A percentile compares a stretch with the other conserved stretches of the same genome.
Conservation (phyloP, 2,797 vertebrate genomes). For the Acanthiza pusilla region DNA sequence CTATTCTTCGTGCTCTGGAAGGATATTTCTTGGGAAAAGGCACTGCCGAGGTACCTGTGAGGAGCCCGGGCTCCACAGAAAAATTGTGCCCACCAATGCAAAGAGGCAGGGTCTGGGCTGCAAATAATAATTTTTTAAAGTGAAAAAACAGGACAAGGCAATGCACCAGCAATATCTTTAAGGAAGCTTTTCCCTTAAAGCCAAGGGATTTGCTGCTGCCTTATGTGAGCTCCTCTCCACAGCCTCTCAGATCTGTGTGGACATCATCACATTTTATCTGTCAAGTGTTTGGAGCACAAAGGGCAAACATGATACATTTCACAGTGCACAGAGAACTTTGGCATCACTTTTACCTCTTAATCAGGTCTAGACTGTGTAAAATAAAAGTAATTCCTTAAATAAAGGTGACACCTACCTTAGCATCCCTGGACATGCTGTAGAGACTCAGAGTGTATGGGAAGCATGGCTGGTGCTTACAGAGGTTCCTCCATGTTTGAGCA, state of each 20-base stretch:
- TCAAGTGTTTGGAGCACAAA: background rate
- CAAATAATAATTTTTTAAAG: background rate
- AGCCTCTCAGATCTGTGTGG: background rate
- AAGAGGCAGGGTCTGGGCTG: background rate
- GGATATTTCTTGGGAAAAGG: background rate
- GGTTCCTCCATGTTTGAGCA: background rate
- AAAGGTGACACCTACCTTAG: background rate
- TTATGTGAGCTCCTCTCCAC: background rate
- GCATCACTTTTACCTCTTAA: background rate
- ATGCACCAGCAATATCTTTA: background rate
- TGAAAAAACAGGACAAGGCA: background rate
- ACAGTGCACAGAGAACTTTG: background rate
- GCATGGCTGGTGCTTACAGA: fast-evolving
- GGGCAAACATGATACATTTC: background rate
- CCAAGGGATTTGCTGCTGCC: background rate
- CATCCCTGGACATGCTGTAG: fast-evolving
- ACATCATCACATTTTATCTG: fast-evolving
- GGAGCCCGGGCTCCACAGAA: background rate
- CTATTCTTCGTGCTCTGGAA: background rate
- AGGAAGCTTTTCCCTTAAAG: background rate
- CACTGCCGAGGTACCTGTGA: background rate
- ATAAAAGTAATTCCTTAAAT: background rate
- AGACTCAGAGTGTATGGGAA: fast-evolving
- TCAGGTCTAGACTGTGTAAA: background rate
- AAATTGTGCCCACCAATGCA: fast-evolving